Evolutionary conservation across 2,888 invertebrate genomes (phyloP), one percentile per base, ranked within the genome.

Genomic region (Acronicta aceris): DNA sequence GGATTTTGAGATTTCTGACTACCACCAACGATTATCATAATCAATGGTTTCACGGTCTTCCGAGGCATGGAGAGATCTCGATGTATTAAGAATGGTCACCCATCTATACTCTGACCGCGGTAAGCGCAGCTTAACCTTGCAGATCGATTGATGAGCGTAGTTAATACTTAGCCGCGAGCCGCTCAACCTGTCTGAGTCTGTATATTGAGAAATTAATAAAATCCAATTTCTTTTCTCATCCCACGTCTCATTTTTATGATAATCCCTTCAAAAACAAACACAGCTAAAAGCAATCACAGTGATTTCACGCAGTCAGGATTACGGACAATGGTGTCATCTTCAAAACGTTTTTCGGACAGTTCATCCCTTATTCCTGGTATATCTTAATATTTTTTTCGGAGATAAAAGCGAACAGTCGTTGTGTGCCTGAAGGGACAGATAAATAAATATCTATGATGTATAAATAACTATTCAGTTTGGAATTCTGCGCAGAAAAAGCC

Each of bases 381-480:
- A 58, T 58, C 30, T 55, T 36, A 43, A 9, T n/a, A n/a, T 57
- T 57, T 59, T 57, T 59, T 45, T 45, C 36, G 4, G 41, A 42
- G 48, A 71, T 71, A 54, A 70, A 36, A 25, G 30, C 0, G 9
- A 53, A 59, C 59, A 46, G 47, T 42, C 43, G 47, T 21, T 41
- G 45, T 62, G 40, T 53, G 48, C 30, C 48, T 71, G 63, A 71
- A 62, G 67, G 59, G 51, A 49, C 36, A 48, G 49, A 55, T 59
- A 73, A 53, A 50, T 54, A 64, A 68, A 73, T 58, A 40, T 25
- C 16, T 38, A 55, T 58, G 49, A 52, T 51, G 54, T 47, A 43
- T 30, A 67, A 57, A 61, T 61, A 59, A 66, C 43, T 52, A 70
- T 64, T 57, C 46, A 61, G n/a, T 52, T 70, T 63, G 70, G 73